These are phyloP conservation scores for Zelleria hepariella DNA, from an alignment of 2,888 invertebrate species.

Conservation along the genomic window DNA sequence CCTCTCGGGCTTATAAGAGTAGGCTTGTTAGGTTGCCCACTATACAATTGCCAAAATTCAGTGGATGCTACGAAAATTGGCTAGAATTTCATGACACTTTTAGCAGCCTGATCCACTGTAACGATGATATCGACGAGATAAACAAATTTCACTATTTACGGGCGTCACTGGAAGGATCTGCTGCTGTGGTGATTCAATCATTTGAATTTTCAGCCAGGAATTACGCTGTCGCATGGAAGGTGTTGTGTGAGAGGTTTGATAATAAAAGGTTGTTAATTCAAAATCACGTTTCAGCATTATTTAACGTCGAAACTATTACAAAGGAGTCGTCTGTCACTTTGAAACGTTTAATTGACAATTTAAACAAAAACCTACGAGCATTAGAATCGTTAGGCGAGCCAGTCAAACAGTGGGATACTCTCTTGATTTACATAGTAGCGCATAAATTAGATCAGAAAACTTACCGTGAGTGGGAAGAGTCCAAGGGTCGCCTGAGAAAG, in stretches of 20 bases:
- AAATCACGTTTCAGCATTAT: too few species aligned
- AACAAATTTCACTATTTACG: too few species aligned
- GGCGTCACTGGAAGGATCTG: too few species aligned
- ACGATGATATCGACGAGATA: neutral
- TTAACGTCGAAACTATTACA: too few species aligned
- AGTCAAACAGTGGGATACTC: neutral
- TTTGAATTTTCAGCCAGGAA: conserved; percentile 12
- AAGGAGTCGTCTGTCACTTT: too few species aligned
- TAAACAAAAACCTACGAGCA: neutral
- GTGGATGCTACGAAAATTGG: neutral
- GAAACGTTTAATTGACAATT: too few species aligned
- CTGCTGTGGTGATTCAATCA: too few species aligned
- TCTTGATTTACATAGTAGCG: too few species aligned
- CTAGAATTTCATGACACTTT: conserved; percentile 3
- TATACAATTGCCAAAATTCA: neutral
- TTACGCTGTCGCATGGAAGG: too few species aligned
- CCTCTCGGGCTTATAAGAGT: neutral
- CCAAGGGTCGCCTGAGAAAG: conserved; percentile 6
- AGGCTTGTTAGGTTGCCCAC: conserved; percentile 1
- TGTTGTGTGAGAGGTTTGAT: too few species aligned
- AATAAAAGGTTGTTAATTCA: too few species aligned
- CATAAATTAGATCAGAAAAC: too few species aligned
- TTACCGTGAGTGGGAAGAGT: conserved; percentile 11
- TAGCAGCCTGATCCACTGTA: neutral
- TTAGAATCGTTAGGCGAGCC: neutral